Percentiles rank a stretch among this genome's conserved stretches.
Conservation (phyloP, 2,797 vertebrate genomes). For the Chaunax sp. region DNA sequence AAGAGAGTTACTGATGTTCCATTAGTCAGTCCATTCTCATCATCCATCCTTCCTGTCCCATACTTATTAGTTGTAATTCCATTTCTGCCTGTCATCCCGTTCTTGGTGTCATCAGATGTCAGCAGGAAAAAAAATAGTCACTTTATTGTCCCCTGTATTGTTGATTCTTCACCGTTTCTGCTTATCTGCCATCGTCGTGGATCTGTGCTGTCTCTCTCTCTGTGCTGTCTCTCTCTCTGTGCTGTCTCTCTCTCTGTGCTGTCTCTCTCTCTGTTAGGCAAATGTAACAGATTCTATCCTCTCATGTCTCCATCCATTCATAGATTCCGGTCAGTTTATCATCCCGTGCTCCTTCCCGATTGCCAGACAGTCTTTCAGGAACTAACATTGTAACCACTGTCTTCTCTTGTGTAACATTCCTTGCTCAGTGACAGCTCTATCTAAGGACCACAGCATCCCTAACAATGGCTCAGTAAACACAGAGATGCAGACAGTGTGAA, state of each 20-base stretch:
- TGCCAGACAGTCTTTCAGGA: conserved; percentile 11
- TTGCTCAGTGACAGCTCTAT: conserved; percentile 28
- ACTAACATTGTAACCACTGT: conserved; percentile 15
- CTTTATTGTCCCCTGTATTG: conserved; percentile 22
- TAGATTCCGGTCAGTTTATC: conserved; percentile 41
- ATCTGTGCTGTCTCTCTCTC: conserved; percentile 1
- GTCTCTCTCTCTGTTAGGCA: conserved; percentile 47
- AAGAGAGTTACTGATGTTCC: conserved; percentile 11
- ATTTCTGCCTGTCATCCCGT: conserved; percentile 41
- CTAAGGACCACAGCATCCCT: conserved; percentile 77
- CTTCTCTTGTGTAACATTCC: conserved; percentile 39
- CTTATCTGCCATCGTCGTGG: conserved; percentile 10
- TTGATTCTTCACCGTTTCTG: conserved; percentile 14
- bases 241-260: conserved; percentile 33
- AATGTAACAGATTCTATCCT: conserved; percentile 15
- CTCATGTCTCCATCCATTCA: conserved; percentile 30
- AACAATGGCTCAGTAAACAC: conserved; percentile 66
- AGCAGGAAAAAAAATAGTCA: conserved; percentile 11
- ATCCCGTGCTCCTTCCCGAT: conserved; percentile 19
- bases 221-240: conserved; percentile 23
- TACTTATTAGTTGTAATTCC: conserved; percentile 43
- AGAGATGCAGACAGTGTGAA: conserved; percentile 23
- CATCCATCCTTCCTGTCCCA: conserved; percentile 30
- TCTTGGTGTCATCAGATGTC: conserved; percentile 36
- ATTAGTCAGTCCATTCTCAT: conserved; percentile 9